These are phyloP conservation scores for Rhingia campestris DNA, from an alignment of 2,888 invertebrate genomes.

Conservation along the genomic window DNA sequence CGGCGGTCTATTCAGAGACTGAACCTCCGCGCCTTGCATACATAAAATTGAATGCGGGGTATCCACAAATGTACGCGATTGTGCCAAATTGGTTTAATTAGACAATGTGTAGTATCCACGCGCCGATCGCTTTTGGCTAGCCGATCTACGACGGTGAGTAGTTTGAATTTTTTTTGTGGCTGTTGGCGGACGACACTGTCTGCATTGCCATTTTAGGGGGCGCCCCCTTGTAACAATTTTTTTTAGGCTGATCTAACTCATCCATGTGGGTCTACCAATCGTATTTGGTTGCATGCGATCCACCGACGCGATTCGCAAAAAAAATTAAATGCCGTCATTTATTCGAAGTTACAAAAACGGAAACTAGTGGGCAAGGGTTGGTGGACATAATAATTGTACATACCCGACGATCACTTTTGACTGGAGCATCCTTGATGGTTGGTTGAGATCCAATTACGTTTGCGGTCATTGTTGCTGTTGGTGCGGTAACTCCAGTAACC, in stretches of 20 bases:
- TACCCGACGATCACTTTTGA: conserved; percentile 83
- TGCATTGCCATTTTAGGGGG: conserved; percentile 69
- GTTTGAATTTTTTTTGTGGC: conserved; percentile 25
- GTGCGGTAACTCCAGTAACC: conserved; percentile 82
- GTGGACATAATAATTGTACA: conserved; percentile 75
- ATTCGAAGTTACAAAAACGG: conserved; percentile 32
- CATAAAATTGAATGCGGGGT: conserved; percentile 56
- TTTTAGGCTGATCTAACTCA: conserved; percentile 61
- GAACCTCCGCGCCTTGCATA: conserved; percentile 63
- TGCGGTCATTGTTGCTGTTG: conserved; percentile 80
- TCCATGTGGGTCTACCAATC: conserved; percentile 63
- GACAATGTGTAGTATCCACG: conserved; percentile 71
- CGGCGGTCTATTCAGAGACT: conserved; percentile 45
- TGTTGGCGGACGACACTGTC: conserved; percentile 59
- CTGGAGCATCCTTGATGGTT: conserved; percentile 78
- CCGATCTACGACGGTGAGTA: conserved; percentile 43
- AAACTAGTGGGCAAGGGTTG: conserved; percentile 59
- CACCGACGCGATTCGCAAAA: conserved; percentile 48
- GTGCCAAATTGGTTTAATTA: conserved; percentile 75
- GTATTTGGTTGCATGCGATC: conserved; percentile 60
- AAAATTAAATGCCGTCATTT: conserved; percentile 38
- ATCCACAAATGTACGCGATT: conserved; percentile 42
- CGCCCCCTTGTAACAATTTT: conserved; percentile 41
- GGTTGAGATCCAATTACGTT: conserved; percentile 79
- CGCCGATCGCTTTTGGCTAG: conserved; percentile 67